Conservation (phyloP, 2,888 invertebrate species). For the Agapetus fuscipes region DNA sequence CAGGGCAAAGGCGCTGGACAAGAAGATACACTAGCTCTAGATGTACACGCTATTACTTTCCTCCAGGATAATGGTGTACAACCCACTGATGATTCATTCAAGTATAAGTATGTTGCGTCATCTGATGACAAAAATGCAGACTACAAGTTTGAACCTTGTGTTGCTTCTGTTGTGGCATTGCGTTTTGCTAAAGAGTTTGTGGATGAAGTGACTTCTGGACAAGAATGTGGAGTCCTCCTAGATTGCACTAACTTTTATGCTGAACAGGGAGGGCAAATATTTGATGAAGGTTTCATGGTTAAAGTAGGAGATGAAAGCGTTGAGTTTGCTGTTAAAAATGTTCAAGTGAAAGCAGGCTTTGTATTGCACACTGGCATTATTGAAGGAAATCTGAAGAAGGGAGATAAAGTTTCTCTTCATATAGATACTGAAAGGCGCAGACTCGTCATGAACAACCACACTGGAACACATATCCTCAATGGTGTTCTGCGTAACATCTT, state of each 20-base stretch:
- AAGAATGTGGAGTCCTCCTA: conserved; percentile 85
- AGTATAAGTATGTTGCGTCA: conserved; percentile 75
- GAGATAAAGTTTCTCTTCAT: conserved; percentile 72
- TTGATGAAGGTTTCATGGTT: conserved; percentile 86
- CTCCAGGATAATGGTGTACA: conserved; percentile 68
- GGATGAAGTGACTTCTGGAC: conserved; percentile 66
- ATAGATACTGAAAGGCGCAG: conserved; percentile 79
- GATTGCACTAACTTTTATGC: conserved; percentile 95
- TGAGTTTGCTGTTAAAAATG: conserved; percentile 87
- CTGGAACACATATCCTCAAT: conserved; percentile 95
- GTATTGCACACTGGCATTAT: conserved; percentile 87
- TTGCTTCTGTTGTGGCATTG: conserved; percentile 72
- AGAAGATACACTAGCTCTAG: conserved; percentile 78
- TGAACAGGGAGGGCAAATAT: conserved; percentile 98
- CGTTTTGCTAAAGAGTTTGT: conserved; percentile 78
- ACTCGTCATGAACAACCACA: conserved; percentile 97
- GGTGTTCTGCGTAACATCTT: conserved; percentile 86
- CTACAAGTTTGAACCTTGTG: conserved; percentile 66
- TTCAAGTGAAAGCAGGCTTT: conserved; percentile 93
- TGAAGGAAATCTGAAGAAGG: conserved; percentile 74
- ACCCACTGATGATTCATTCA: conserved; percentile 82
- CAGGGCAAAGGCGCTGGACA: conserved; percentile 76
- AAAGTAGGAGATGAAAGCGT: conserved; percentile 75
- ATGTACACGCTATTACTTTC: conserved; percentile 91
- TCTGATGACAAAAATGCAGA: conserved; percentile 56